phyloP scores from a whole-genome alignment of 2,888 invertebrate genomes.

The Muschampia plurimacula region DNA sequence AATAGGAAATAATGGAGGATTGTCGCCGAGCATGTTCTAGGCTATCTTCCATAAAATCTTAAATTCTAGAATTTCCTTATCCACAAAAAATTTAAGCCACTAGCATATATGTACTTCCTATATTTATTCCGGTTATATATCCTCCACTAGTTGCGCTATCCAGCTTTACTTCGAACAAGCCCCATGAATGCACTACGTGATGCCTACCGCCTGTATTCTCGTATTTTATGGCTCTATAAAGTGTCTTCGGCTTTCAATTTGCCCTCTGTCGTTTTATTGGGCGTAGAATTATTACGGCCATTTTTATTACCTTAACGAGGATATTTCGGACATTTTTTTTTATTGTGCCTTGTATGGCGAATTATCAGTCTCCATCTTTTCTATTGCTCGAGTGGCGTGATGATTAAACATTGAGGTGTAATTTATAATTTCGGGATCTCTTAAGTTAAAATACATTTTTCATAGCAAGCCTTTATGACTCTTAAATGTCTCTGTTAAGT shows the following conservation, averaged over 20 bases:
- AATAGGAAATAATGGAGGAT: no score
- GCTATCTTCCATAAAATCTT: no score
- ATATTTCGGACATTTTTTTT: slow-evolving; percentile 56
- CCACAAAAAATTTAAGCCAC: no score
- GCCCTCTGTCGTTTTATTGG: slow-evolving; percentile 61
- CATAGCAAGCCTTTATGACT: no score
- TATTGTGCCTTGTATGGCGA: slow-evolving; percentile 44
- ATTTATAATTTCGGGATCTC: neutral
- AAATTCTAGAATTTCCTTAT: neutral
- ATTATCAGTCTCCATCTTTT: slow-evolving; percentile 12
- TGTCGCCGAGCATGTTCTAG: no score
- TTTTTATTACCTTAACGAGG: slow-evolving; percentile 56
- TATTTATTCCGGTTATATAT: neutral
- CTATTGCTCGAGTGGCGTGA: neutral
- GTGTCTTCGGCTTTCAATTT: slow-evolving; percentile 69
- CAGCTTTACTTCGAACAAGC: neutral
- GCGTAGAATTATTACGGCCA: slow-evolving; percentile 64
- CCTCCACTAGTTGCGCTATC: neutral
- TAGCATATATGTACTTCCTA: neutral
- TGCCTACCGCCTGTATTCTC: slow-evolving; percentile 38
- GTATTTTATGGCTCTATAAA: slow-evolving; percentile 70
- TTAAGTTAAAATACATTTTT: no score
- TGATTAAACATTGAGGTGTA: neutral
- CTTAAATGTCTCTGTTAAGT: no score
- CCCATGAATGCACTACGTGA: slow-evolving; percentile 17